phyloP scores from a whole-genome alignment of 2,797 vertebrate genomes.

The Parotocinclus haroldoi region DNA sequence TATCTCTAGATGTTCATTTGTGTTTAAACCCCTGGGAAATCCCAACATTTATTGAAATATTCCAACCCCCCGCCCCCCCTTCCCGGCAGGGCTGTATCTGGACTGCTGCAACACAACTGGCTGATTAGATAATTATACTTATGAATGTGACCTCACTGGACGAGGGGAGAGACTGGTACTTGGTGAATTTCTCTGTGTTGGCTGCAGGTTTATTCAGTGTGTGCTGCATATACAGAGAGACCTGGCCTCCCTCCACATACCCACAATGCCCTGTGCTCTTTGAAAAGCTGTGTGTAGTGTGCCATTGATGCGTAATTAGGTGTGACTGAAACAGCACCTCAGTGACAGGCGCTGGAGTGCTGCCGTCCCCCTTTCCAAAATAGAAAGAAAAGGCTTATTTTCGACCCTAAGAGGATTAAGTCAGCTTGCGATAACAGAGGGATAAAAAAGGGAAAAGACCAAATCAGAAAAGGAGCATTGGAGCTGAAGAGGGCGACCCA shows the following conservation, averaged over 20 bases:
- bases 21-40: too few species aligned
- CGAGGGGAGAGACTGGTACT: too few species aligned
- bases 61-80: too few species aligned
- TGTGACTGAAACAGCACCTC: slow-evolving; percentile 48
- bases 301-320: slow-evolving; percentile 50
- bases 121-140: too few species aligned
- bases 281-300: slow-evolving; percentile 41
- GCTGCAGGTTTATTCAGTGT: slow-evolving; percentile 34
- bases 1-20: too few species aligned
- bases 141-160: too few species aligned
- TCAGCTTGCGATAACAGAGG: slow-evolving; percentile 66
- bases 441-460: slow-evolving; percentile 66
- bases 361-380: slow-evolving; percentile 34
- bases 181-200: neutral
- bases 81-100: too few species aligned
- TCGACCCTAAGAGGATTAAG: slow-evolving; percentile 75
- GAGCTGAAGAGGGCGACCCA: slow-evolving; percentile 67
- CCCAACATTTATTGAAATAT: too few species aligned
- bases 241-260: slow-evolving; percentile 24
- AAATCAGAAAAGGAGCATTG: slow-evolving; percentile 63
- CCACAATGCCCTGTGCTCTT: slow-evolving; percentile 38
- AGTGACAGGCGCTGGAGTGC: slow-evolving; percentile 50
- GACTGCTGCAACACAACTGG: too few species aligned
- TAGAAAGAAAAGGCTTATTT: slow-evolving; percentile 59
- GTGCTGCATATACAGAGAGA: slow-evolving; percentile 28